A percentile compares a stretch with the other conserved stretches of the same genome.
phyloP scores from a whole-genome alignment of 2,797 vertebrate species.

The Lophius americanus region DNA sequence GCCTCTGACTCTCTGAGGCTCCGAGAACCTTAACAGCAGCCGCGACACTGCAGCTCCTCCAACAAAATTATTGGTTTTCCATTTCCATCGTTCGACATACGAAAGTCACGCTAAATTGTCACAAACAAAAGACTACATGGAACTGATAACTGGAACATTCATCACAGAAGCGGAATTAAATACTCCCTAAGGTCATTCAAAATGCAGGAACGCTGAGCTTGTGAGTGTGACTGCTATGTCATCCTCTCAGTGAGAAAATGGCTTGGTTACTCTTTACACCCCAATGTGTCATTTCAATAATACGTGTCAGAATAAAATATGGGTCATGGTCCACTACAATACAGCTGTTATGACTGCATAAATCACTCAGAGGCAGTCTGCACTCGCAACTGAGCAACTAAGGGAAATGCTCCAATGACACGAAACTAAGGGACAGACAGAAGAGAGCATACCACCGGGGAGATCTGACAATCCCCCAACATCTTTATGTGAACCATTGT shows the following conservation, averaged over 20 bases:
- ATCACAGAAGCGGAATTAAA: conserved; percentile 59
- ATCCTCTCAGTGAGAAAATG: conserved; percentile 44
- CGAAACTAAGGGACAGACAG: conserved; percentile 58
- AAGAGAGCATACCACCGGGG: conserved; percentile 77
- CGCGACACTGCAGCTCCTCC: conserved; percentile 26
- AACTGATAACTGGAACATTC: conserved; percentile 42
- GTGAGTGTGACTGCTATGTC: conserved; percentile 45
- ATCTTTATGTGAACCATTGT: conserved; percentile 74
- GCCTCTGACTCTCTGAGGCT: conserved; percentile 6
- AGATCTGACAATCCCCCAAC: conserved; percentile 84
- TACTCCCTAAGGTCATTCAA: conserved; percentile 52
- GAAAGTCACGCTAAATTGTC: conserved; percentile 61
- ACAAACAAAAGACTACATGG: conserved; percentile 51
- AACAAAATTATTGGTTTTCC: conserved; percentile 31
- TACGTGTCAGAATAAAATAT: conserved; percentile 86
- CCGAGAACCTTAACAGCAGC: conserved; percentile 16
- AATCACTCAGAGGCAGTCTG: conserved; percentile 83
- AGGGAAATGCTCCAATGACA: conserved; percentile 73
- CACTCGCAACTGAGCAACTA: conserved; percentile 75
- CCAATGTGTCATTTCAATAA: conserved; percentile 87
- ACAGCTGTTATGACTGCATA: conserved; percentile 83
- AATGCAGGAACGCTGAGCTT: conserved; percentile 39
- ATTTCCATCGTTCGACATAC: conserved; percentile 27
- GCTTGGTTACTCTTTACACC: conserved; percentile 62
- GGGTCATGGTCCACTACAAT: conserved; percentile 74